Percentiles rank a stretch among this genome's conserved stretches.
phyloP scores from a whole-genome alignment of 2,797 vertebrate species.

The Cetoscarus ocellatus region DNA sequence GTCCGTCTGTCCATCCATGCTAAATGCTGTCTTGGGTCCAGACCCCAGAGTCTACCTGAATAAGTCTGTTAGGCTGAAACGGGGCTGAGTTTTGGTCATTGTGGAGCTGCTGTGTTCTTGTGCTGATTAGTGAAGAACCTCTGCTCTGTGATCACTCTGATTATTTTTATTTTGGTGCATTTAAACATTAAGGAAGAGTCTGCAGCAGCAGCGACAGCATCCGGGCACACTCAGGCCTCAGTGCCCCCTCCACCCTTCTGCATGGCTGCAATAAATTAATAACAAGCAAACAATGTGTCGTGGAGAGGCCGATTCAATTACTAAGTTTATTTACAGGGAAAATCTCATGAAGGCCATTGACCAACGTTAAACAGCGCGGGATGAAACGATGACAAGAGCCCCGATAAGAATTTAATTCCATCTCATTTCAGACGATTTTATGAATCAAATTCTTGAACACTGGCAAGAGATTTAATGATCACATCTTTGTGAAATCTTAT shows the following conservation, averaged over 20 bases:
- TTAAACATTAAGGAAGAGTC: not conserved
- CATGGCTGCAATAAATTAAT: slow-evolving; percentile 74
- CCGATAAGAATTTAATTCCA: slow-evolving; percentile 99
- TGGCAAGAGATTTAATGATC: slow-evolving; percentile 99
- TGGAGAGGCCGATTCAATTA: slow-evolving; percentile 79
- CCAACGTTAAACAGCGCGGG: slow-evolving; percentile 84
- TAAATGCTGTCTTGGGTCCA: too few relatives aligned
- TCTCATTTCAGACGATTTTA: slow-evolving; percentile 99
- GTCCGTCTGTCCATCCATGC: too few relatives aligned
- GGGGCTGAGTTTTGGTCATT: too few relatives aligned
- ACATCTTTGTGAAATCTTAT: slow-evolving; percentile 98
- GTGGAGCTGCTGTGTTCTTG: too few relatives aligned
- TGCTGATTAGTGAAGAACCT: too few relatives aligned
- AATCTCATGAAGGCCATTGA: slow-evolving; percentile 86
- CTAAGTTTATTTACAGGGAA: slow-evolving; percentile 82
- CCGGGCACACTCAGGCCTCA: slow-evolving; percentile 10
- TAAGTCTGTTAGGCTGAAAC: too few relatives aligned
- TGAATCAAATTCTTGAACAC: slow-evolving; percentile 98
- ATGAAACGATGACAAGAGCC: slow-evolving; percentile 99
- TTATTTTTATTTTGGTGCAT: slow-evolving; percentile 12
- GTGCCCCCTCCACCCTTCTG: slow-evolving; percentile 34
- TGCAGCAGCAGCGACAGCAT: slow-evolving; percentile 6
- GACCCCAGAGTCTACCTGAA: too few relatives aligned
- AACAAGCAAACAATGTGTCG: slow-evolving; percentile 79
- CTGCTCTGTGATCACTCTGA: not conserved